Evolutionary conservation across 1,140 invertebrate species (phyloP), one percentile per base, ranked within the genome.

Genomic region (Aricia agestis): DNA sequence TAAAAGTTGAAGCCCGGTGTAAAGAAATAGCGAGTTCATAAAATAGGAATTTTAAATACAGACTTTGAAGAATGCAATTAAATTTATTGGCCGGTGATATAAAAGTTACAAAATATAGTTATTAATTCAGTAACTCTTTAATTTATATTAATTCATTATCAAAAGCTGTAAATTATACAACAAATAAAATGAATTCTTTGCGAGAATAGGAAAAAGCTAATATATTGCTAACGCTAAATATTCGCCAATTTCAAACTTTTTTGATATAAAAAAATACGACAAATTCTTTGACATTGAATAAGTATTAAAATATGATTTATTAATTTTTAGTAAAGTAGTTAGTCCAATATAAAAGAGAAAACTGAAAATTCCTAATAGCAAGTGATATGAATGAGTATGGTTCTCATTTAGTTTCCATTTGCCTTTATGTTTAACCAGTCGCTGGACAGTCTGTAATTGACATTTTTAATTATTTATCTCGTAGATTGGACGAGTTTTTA

Each of bases 401-500:
- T 52, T 4, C 9, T 52, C 11, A 52, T 52, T 52, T 13, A 52
- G 10, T 52, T 52, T 15, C 45, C 3, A 0, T 52, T 52, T 15
- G 45, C 45, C 13, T 13, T 4, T 52, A 52, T 13, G 45, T 52
- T n/a, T n/a, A 15, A 15, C 45, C 9, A 36, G 36, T 36, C 6
- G 9, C 36, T 36, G 9, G 45, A 45, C 42, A 4, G 45, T 52
- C 76, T 77, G 69, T 75, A 72, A 68, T 66, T 42, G 71, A 72
- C 71, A 71, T 75, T 75, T 74, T 77, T 77, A 77, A 77, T 73
- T 73, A 75, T 72, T 58, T 42, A 71, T 68, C 45, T 70, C 61
- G 66, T 57, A 72, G 68, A 68, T 66, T 66, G 18, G 69, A 69
- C 76, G 71, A 68, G 71, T 77, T 77, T 73, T 77, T 77, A 31